phyloP scores from a whole-genome alignment of 1,140 invertebrate species.

The Wasmannia auropunctata region DNA sequence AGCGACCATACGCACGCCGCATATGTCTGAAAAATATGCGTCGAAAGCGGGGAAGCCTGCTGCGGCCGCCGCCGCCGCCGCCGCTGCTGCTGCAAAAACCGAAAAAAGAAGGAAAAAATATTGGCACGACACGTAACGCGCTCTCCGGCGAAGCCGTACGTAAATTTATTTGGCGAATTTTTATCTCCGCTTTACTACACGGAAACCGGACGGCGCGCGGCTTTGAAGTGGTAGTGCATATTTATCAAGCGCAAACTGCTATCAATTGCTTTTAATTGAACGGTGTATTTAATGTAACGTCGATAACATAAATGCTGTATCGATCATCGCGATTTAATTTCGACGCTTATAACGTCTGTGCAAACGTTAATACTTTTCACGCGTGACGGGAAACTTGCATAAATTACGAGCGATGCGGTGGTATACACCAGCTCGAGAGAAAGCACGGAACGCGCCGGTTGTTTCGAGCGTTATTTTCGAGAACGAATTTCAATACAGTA shows the following conservation, averaged over 20 bases:
- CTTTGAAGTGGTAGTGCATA: not conserved
- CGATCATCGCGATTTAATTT: constrained; percentile 3
- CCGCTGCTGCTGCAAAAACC: not conserved
- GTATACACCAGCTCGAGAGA: not conserved
- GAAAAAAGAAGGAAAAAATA: not conserved
- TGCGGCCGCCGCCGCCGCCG: too few species aligned
- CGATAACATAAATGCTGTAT: not conserved
- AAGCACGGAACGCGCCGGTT: not conserved
- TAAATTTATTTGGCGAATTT: not conserved
- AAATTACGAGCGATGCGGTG: not conserved
- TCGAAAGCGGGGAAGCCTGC: not conserved
- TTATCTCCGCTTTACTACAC: not conserved
- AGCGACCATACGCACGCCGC: too few species aligned
- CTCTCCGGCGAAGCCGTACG: not conserved
- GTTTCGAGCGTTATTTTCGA: not conserved
- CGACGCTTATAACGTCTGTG: not conserved
- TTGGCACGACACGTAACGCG: not conserved
- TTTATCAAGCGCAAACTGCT: constrained; percentile 32
- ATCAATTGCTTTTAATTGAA: constrained; percentile 53
- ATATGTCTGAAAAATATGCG: not conserved
- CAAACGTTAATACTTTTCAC: not conserved
- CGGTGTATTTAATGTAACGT: not conserved
- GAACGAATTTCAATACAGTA: not conserved
- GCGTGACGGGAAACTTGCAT: not conserved
- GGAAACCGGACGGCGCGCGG: not conserved